Evolutionary conservation across 1,140 invertebrate species (phyloP), one percentile per base, ranked within the genome.

Genomic region (Caenorhabditis inopinata): DNA sequence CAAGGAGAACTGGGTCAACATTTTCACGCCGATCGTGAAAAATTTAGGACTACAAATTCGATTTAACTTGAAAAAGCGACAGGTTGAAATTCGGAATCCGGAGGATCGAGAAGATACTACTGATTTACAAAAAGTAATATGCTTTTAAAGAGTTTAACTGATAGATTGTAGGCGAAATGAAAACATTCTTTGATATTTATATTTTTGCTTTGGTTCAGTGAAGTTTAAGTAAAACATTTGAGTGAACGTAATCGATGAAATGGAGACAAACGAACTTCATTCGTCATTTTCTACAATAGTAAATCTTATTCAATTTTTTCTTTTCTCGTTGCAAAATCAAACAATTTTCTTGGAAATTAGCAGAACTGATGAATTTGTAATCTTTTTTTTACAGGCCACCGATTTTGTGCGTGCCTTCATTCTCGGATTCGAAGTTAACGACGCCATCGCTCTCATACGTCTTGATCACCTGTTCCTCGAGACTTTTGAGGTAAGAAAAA

Each of bases 351-450:
- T 18, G 11, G 14, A 23, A 14, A 14, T 14, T 14, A 62, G 21
- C 11, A 1, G 53, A 14, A 14, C 21, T 21, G 53, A 62, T 14
- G 23, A 16, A 14, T 18, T n/a, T 62, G 21, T 62, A 14, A 14
- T 14, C n/a, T 14, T 42, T 42, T 42, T 42, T 7, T 42, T 42
- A 7, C 62, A 73, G 49, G 97, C 93, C 62, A 95, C 95, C 18
- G 97, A 99, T 91, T 99, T 99, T 92, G 94, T 99, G 0, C 93
- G 93, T 90, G 96, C 97, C 11, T 99, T 98, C 89, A 91, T 96
- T 23, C 93, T 93, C 85, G 97, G 97, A 9, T 99, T 99, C 91
- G 96, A 97, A 85, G 93, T 99, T 2, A 95, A 98, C 89, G 97
- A 99, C 91, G 95, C 96, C 0, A 89, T 99, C 48, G 96, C 97